Evolutionary conservation across 2,113 vertebrate species (phyloP).

Genomic region (Scalopus aquaticus): DNA sequence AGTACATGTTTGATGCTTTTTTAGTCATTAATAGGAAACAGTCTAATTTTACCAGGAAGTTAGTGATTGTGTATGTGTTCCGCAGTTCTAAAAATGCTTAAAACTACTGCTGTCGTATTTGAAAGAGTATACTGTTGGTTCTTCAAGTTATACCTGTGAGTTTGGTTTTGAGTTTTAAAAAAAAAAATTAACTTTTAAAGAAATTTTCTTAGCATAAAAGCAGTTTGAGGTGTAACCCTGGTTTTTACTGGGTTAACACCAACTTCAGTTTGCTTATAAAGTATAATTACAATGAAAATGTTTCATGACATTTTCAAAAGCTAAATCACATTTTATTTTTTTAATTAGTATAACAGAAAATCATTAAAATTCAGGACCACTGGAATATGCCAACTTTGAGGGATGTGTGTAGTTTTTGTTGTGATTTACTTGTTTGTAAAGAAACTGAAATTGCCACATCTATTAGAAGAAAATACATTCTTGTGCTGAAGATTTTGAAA

Average conservation of each 20-base stretch:
- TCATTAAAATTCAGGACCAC: neutral
- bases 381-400: neutral
- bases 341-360: neutral
- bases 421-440: constrained; percentile 3
- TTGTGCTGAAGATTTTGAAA: constrained; percentile 36
- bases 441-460: neutral
- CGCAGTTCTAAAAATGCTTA: neutral
- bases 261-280: neutral
- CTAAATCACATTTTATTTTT: neutral
- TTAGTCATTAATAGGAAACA: neutral
- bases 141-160: neutral
- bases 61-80: neutral
- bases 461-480: neutral
- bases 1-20: neutral
- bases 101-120: neutral
- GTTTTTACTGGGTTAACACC: neutral
- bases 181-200: neutral
- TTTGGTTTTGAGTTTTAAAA: neutral
- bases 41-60: neutral
- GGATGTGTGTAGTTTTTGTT: neutral
- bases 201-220: neutral
- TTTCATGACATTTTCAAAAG: constrained; percentile 8
- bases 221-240: neutral
- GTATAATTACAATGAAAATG: neutral
- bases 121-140: neutral